Base-by-base conservation (phyloP, 2,113 vertebrate genomes). In the Macrotus californicus region DNA sequence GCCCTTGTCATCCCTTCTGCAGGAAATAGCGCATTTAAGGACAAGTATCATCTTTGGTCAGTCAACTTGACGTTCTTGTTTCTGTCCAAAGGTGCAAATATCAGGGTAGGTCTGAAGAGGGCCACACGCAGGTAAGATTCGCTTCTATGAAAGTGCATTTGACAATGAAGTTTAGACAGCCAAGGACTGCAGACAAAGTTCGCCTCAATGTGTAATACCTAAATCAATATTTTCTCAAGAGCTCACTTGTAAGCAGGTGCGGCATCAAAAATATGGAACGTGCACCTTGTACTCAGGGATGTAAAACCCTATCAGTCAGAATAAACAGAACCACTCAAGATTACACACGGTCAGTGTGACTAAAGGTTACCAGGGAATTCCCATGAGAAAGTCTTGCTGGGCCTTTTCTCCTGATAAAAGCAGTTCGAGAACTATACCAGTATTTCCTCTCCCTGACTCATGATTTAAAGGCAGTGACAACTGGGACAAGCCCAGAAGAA, bases 141-240 rank as follows among this genome's bases (percentile, higher is more conserved):
- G 36, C 80, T 92, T 52, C 22, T 54, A 19, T 43, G 76, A 79
- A 93, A 84, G 59, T 24, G 56, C 29, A 1, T 54, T 95, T 92
- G 66, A 21, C 59, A 54, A 5, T 13, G 36, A 89, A 84, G 48
- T 84, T 52, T 48, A 41, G 77, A 73, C 21, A 77, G 56, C 59
- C 59, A 89, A 70, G 73, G 29, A 54, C 24, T 22, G 6, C 61
- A 92, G 85, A 67, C 9, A 72, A 64, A 73, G 22, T 59, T 75
- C 36, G 52, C 77, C 39, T 88, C 31, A 4, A 2, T 39, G 61
- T 92, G 21, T 76, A 43, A 79, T 48, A 14, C 31, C 21, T 46
- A 66, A 90, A 81, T 92, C 76, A 90, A 0, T 50, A 79, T 87
- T 91, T 91, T 79, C 46, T 56, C n/a, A 89, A 90, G 56, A 84